phyloP scores from a whole-genome alignment of 2,113 vertebrate species.

The Hippoglossus stenolepis region DNA sequence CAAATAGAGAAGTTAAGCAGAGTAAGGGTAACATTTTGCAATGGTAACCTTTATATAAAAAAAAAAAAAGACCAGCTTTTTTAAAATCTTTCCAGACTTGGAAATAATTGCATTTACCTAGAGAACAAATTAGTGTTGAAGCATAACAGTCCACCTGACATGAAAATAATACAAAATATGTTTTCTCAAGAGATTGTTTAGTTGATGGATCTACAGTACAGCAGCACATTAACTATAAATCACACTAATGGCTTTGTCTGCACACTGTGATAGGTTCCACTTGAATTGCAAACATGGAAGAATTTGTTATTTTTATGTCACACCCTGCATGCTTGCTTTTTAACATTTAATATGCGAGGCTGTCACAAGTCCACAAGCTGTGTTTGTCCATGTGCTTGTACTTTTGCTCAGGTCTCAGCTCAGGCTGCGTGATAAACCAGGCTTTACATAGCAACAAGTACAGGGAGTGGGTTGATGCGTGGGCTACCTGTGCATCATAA shows the following conservation, averaged over 20 bases:
- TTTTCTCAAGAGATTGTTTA: neutral
- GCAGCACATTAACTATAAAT: neutral
- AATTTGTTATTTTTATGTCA: slow-evolving; percentile 12
- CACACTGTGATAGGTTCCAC: neutral
- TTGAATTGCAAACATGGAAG: neutral
- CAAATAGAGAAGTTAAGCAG: slow-evolving; percentile 13
- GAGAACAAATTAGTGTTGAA: neutral
- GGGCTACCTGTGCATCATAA: slow-evolving; percentile 46
- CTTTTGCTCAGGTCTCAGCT: slow-evolving; percentile 10
- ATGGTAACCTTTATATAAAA: too few species aligned
- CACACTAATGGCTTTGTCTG: neutral
- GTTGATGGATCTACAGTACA: neutral
- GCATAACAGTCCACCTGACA: neutral
- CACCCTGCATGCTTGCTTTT: neutral
- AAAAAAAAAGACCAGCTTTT: too few species aligned
- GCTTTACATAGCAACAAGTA: slow-evolving; percentile 44
- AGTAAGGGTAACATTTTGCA: neutral
- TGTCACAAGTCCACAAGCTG: neutral
- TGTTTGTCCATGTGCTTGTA: neutral
- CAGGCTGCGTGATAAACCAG: slow-evolving; percentile 35
- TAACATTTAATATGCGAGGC: slow-evolving; percentile 4
- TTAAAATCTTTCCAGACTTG: too few species aligned
- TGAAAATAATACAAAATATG: neutral
- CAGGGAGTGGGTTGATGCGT: slow-evolving; percentile 38
- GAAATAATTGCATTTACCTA: neutral